Evolutionary conservation across 2,797 vertebrate genomes (phyloP).

Genomic region (Dromococcyx pavoninus): DNA sequence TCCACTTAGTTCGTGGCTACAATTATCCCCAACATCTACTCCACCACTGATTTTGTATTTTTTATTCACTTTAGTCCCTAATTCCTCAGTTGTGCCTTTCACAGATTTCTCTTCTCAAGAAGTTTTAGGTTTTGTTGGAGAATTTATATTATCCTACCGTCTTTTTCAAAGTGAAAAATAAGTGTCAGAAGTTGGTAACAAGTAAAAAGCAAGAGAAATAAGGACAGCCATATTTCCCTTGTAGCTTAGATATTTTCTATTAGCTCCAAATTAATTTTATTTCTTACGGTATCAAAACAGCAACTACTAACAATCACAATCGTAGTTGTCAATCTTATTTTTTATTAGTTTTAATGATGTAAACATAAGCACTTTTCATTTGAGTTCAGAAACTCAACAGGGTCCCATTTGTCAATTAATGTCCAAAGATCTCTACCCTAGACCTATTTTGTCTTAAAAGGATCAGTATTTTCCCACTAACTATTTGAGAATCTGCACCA

Average conservation of each 20-base stretch:
- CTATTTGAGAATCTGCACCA: background rate
- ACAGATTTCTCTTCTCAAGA: background rate
- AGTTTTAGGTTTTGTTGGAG: rapidly evolving
- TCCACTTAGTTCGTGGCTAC: background rate
- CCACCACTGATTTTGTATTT: background rate
- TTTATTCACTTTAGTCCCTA: background rate
- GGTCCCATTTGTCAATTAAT: background rate
- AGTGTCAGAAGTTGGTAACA: background rate
- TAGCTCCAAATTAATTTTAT: background rate
- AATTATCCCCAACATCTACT: background rate
- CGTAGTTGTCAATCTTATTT: background rate
- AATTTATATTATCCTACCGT: background rate
- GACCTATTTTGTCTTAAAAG: background rate
- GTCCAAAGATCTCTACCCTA: background rate
- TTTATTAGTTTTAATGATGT: background rate
- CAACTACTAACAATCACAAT: background rate
- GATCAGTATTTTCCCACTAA: background rate
- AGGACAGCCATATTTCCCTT: background rate
- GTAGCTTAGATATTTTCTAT: background rate
- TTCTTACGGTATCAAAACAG: background rate
- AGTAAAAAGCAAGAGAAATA: background rate
- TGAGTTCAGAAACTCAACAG: background rate
- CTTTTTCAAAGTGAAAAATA: background rate
- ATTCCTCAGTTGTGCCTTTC: background rate
- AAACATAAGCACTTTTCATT: background rate